Percentiles rank a stretch among this genome's conserved stretches.
phyloP scores from a whole-genome alignment of 2,113 vertebrate genomes.

The Typhlomys cinereus region DNA sequence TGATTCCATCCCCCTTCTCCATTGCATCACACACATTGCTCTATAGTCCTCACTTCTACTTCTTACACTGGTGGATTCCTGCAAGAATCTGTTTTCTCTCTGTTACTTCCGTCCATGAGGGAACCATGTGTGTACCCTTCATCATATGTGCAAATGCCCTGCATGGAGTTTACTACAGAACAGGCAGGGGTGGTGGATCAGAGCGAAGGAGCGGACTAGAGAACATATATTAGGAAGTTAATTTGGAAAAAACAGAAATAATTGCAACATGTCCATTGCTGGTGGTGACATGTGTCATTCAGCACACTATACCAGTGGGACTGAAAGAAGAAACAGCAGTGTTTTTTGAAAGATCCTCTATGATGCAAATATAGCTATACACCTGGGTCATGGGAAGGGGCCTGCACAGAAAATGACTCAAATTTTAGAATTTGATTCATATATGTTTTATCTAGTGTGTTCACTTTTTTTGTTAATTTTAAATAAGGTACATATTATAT shows the following conservation, averaged over 20 bases:
- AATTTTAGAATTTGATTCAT: not conserved
- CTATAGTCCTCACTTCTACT: too few species aligned
- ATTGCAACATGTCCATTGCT: not conserved
- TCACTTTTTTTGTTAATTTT: not conserved
- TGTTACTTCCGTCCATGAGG: not conserved
- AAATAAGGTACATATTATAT: not conserved
- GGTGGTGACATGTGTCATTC: not conserved
- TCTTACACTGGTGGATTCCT: too few species aligned
- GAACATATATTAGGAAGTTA: not conserved
- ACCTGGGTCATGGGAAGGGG: not conserved
- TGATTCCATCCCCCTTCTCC: rapidly evolving
- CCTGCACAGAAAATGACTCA: too few species aligned
- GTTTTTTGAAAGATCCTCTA: not conserved
- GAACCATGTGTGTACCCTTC: not conserved
- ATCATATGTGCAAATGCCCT: not conserved
- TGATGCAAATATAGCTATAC: not conserved
- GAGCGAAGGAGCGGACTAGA: not conserved
- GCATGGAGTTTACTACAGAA: not conserved
- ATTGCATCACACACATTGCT: rapidly evolving
- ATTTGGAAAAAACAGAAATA: not conserved
- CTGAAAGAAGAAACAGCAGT: not conserved
- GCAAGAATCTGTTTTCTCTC: not conserved
- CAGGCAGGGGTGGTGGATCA: not conserved
- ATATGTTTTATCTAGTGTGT: too few species aligned
- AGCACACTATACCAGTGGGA: not conserved